phyloP scores from a whole-genome alignment of 92 coral and sea anemone species.

The Porites cylindrica region DNA sequence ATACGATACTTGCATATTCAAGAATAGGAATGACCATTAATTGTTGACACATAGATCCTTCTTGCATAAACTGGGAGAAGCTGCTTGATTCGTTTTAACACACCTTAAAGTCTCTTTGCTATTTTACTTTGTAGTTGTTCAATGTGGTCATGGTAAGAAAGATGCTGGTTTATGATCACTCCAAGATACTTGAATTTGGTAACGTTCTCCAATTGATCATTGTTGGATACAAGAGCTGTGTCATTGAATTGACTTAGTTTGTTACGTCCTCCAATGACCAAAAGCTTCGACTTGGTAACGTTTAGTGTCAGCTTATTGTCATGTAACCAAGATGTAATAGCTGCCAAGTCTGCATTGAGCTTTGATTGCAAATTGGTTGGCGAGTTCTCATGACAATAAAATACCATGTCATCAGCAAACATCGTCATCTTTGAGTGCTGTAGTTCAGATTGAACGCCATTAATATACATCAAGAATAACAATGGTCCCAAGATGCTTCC shows the following conservation, averaged over 20 bases:
- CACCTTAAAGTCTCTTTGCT: constrained; percentile 17
- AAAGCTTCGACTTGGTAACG: constrained; percentile 34
- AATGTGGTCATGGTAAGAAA: constrained; percentile 18
- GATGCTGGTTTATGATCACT: constrained; percentile 7
- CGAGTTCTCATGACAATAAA: constrained; percentile 44
- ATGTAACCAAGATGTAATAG: constrained; percentile 39
- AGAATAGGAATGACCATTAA: constrained; percentile 44
- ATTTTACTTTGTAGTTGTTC: constrained; percentile 9
- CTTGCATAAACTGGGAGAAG: constrained; percentile 45
- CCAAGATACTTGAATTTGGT: constrained; percentile 18
- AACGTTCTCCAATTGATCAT: neutral
- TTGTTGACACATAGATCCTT: constrained; percentile 16
- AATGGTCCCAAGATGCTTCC: constrained; percentile 48
- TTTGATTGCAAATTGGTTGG: constrained; percentile 36
- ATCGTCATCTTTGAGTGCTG: constrained; percentile 25
- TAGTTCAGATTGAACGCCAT: too few relatives aligned
- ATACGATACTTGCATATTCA: constrained; percentile 47
- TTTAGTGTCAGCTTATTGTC: constrained; percentile 43
- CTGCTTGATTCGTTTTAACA: constrained; percentile 46
- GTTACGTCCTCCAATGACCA: constrained; percentile 35
- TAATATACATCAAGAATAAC: neutral
- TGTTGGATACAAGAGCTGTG: neutral
- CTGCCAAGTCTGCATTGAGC: constrained; percentile 25
- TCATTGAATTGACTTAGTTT: constrained; percentile 17
- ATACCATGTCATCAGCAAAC: constrained; percentile 64